These are phyloP conservation scores for Lithobates sylvaticus DNA, from an alignment of 2,797 vertebrate species.

Conservation along the genomic window DNA sequence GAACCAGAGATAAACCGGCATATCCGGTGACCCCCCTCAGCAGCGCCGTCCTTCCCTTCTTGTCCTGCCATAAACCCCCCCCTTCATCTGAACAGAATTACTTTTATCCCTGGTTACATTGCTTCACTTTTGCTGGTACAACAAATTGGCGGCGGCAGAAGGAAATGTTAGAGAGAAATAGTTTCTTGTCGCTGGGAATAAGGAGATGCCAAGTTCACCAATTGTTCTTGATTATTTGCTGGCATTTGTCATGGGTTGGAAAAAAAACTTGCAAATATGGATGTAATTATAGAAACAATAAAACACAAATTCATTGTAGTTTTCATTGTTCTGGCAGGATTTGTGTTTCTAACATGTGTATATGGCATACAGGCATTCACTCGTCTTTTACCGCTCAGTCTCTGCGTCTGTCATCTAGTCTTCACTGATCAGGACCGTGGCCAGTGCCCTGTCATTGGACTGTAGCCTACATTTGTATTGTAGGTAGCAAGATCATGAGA, in stretches of 20 bases:
- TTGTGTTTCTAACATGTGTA: neutral
- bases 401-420: neutral
- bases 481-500: too few species aligned
- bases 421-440: neutral
- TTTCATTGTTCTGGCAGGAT: conserved; percentile 25
- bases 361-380: neutral
- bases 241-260: neutral
- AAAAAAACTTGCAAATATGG: conserved; percentile 25
- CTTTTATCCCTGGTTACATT: neutral
- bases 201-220: conserved; percentile 4
- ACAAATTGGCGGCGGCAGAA: neutral
- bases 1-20: neutral
- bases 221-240: conserved; percentile 54
- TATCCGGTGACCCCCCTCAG: neutral
- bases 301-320: conserved; percentile 9
- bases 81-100: neutral
- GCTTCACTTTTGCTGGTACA: neutral
- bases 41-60: neutral
- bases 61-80: neutral
- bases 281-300: conserved; percentile 28
- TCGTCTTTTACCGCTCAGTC: neutral
- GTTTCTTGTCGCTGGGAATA: neutral
- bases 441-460: neutral
- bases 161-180: conserved; percentile 5
- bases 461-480: neutral